Evolutionary conservation across 2,888 invertebrate species (phyloP).

Genomic region (Acleris cristana): DNA sequence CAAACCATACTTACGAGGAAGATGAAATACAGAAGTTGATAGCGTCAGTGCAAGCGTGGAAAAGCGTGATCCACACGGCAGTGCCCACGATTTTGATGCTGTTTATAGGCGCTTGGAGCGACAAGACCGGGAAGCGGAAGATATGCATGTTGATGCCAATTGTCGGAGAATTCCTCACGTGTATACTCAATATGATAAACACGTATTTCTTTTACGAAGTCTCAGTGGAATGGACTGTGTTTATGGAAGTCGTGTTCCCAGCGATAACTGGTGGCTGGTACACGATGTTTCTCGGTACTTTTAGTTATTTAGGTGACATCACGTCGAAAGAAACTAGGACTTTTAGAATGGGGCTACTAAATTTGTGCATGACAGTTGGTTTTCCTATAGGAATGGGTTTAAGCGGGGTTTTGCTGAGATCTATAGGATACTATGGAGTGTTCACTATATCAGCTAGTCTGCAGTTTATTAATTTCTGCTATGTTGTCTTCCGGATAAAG

Average conservation of each 20-base stretch:
- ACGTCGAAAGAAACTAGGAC: constrained; percentile 83
- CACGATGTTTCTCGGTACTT: constrained; percentile 82
- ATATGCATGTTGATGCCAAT: constrained; percentile 84
- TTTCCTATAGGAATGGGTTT: constrained; percentile 76
- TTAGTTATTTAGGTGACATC: constrained; percentile 85
- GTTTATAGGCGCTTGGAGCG: constrained; percentile 86
- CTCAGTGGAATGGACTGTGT: constrained; percentile 79
- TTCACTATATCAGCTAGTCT: constrained; percentile 70
- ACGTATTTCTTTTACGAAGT: constrained; percentile 82
- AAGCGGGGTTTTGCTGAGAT: constrained; percentile 68
- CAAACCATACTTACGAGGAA: constrained; percentile 86
- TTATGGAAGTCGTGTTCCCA: constrained; percentile 81
- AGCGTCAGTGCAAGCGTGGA: constrained; percentile 82
- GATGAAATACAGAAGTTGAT: constrained; percentile 85
- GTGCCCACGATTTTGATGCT: constrained; percentile 81
- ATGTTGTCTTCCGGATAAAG: constrained; percentile 70
- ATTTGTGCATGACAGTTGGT: constrained; percentile 77
- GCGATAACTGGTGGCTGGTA: constrained; percentile 83
- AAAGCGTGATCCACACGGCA: constrained; percentile 80
- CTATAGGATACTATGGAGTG: constrained; percentile 82
- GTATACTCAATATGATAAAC: constrained; percentile 77
- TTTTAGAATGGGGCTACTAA: constrained; percentile 82
- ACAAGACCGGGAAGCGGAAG: constrained; percentile 83
- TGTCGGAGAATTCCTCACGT: constrained; percentile 80
- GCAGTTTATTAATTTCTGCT: constrained; percentile 72